Evolutionary conservation across 2,888 invertebrate genomes (phyloP).

Genomic region (Capitulum mitella): DNA sequence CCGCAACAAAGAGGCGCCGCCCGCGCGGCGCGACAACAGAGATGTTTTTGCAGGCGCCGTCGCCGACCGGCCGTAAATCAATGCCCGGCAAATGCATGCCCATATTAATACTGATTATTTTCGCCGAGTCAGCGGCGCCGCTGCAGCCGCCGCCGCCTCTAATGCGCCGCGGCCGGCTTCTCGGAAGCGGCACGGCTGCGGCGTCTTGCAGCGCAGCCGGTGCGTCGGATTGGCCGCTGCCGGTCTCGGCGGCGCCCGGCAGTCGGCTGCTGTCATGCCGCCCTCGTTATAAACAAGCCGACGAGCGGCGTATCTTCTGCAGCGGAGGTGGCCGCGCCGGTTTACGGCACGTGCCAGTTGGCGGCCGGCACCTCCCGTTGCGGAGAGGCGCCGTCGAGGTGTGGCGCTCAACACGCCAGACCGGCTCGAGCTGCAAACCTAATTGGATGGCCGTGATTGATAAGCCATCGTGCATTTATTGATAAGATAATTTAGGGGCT

Average conservation of each 20-base stretch:
- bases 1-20: not conserved
- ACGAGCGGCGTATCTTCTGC: not conserved
- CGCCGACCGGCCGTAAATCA: not conserved
- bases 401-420: no score
- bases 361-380: no score
- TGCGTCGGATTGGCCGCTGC: no score
- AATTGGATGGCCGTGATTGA: not conserved
- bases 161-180: no score
- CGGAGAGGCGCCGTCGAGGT: no score
- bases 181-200: no score
- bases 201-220: not conserved
- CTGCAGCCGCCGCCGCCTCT: no score
- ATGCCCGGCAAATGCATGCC: conserved; percentile 4
- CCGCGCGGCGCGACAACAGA: not conserved
- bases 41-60: not conserved
- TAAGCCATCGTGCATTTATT: not conserved
- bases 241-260: not conserved
- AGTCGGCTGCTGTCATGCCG: not conserved
- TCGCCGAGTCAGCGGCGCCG: not conserved
- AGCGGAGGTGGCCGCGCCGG: not conserved
- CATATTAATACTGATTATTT: conserved; percentile 3
- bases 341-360: no score
- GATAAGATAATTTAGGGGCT: not conserved
- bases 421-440: no score
- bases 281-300: not conserved